Evolutionary conservation across 2,113 vertebrate species (phyloP).

Genomic region (Ceyx cyanopectus): DNA sequence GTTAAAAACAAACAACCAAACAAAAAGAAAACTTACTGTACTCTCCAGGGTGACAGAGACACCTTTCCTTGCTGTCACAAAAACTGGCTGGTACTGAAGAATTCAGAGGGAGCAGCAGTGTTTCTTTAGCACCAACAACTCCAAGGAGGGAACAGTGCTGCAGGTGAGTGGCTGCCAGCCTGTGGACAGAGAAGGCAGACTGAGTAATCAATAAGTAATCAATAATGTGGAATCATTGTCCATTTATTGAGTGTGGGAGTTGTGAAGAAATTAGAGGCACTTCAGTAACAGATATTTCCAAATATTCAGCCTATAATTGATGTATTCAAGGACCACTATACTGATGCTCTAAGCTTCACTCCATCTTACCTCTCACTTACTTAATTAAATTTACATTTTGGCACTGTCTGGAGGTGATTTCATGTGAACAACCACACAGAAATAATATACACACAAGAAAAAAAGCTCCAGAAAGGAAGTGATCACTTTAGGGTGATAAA

Average conservation of each 20-base stretch:
- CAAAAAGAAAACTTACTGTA: not conserved
- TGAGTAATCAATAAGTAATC: not conserved
- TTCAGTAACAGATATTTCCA: not conserved
- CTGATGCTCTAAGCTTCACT: not conserved
- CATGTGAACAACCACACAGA: not conserved
- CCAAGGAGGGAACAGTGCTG: not conserved
- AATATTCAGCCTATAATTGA: not conserved
- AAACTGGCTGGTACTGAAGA: not conserved
- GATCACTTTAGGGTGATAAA: constrained; percentile 34
- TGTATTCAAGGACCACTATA: not conserved
- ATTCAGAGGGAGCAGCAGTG: not conserved
- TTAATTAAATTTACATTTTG: not conserved
- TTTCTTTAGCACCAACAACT: not conserved
- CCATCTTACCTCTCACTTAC: not conserved
- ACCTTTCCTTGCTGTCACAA: not conserved
- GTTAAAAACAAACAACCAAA: not conserved
- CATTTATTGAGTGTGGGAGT: not conserved
- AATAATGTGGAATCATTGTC: not conserved
- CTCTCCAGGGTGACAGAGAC: not conserved
- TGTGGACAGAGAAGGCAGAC: not conserved
- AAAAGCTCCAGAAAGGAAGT: constrained; percentile 42
- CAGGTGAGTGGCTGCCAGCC: not conserved
- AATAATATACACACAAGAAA: constrained; percentile 36
- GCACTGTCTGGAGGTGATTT: not conserved
- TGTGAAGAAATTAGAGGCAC: not conserved